phyloP scores from a whole-genome alignment of 2,113 vertebrate genomes.

The Eublepharis macularius region DNA sequence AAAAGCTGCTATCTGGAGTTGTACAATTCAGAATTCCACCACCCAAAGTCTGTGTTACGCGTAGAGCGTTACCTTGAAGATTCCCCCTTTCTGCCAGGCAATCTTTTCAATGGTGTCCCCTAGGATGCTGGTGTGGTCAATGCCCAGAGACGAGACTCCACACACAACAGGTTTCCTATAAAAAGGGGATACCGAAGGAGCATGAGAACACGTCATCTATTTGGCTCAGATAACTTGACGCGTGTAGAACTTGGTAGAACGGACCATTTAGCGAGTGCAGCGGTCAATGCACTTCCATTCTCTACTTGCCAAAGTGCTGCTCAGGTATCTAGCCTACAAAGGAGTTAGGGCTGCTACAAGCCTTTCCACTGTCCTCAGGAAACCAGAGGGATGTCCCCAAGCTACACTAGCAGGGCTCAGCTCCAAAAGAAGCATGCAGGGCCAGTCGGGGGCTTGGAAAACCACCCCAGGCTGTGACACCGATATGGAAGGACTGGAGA shows the following conservation, averaged over 20 bases:
- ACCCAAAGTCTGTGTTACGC: too few species aligned
- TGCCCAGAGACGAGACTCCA: slow-evolving; percentile 89
- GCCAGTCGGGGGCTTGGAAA: not conserved
- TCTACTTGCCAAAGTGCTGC: too few species aligned
- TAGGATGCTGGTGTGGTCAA: slow-evolving; percentile 92
- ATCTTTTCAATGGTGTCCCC: slow-evolving; percentile 96
- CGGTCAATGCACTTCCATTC: not conserved
- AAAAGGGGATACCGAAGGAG: not conserved
- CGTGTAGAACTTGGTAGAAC: too few species aligned
- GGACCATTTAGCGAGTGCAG: not conserved
- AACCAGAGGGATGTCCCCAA: not conserved
- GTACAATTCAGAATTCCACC: too few species aligned
- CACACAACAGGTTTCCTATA: slow-evolving; percentile 90
- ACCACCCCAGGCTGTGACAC: not conserved
- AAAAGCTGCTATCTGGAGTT: too few species aligned
- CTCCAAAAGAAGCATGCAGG: not conserved
- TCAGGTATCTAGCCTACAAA: not conserved
- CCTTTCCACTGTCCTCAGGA: too few species aligned
- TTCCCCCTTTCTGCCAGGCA: slow-evolving; percentile 97
- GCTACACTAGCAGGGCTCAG: not conserved
- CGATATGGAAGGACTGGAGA: not conserved
- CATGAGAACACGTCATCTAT: too few species aligned
- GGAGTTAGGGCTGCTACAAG: not conserved
- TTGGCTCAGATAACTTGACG: not conserved
- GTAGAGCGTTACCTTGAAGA: slow-evolving; percentile 87